Evolutionary conservation across 2,113 vertebrate species (phyloP).

Genomic region (Bombycilla garrulus): DNA sequence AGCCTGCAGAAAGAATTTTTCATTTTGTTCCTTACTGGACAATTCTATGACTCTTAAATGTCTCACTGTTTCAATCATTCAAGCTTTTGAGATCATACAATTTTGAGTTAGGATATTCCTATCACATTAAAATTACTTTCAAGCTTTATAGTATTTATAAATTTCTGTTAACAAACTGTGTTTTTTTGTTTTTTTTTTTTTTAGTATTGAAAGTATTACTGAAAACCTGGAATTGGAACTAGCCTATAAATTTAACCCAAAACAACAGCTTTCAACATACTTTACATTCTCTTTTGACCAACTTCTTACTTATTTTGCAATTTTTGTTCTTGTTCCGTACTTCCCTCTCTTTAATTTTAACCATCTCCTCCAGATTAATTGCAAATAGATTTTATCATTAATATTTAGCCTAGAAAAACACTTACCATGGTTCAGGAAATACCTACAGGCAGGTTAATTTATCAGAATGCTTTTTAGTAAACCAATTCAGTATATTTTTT

Average conservation of each 20-base stretch:
- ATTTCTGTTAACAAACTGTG: not conserved
- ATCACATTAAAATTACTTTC: not conserved
- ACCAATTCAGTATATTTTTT: not conserved
- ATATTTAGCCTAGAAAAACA: not conserved
- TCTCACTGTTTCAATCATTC: not conserved
- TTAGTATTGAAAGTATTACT: not conserved
- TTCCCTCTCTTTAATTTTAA: not conserved
- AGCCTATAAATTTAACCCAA: not conserved
- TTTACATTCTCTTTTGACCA: not conserved
- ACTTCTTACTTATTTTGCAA: not conserved
- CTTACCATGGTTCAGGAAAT: not conserved
- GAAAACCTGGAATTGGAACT: not conserved
- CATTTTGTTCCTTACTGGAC: not conserved
- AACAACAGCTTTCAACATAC: not conserved
- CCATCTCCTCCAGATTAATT: not conserved
- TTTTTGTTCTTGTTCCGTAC: not conserved
- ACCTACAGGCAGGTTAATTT: not conserved
- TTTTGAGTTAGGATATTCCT: not conserved
- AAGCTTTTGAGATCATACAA: not conserved
- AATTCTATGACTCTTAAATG: not conserved
- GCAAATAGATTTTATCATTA: not conserved
- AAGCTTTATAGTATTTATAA: not conserved
- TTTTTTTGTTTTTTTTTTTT: rapidly evolving
- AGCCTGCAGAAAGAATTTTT: not conserved
- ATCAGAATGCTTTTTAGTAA: not conserved